Evolutionary conservation across 2,113 vertebrate species (phyloP), one percentile per base, ranked within the genome.

Genomic region (Ophiodon elongatus): DNA sequence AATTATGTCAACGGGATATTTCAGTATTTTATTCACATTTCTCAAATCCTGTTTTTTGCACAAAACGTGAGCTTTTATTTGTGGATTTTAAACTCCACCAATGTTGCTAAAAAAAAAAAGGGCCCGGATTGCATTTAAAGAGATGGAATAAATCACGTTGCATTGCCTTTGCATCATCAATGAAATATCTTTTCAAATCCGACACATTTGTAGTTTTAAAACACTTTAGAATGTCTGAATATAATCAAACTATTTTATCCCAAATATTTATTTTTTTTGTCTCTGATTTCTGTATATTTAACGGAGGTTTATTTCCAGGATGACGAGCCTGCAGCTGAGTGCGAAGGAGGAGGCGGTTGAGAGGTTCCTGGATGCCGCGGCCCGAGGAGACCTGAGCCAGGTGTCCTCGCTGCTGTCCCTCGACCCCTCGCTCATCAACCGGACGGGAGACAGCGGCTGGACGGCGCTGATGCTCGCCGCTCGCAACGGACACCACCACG

Each of bases 401-500:
- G 82, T 99, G 85, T 92, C 89, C 85, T 23, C 60, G 0, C 88
- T 97, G 80, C 93, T 98, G 35, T 79, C 86, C 68, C 86, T 56
- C 52, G 93, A 70, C 45, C 94, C 95, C 0, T 95, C 95, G 0
- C 95, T 99, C 66, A 41, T 97, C 71, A 96, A 98, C 62, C 92
- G 92, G 82, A 80, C 92, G 11, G 93, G 95, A 29, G 82, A 87
- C 76, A 96, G 95, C 0, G 97, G 97, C 88, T 99, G 98, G 98
- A 98, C 96, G 6, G 97, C 97, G 2, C 86, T 99, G 79, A 99
- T 99, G 98, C 93, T 96, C 27, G 97, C 94, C 1, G 95, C 97
- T 8, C 95, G 98, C 57, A 97, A 98, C 23, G 98, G 98, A 25
- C 97, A 98, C 81, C 79, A 86, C 4, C 76, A 93, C 0, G 83